Base-by-base conservation (phyloP, 2,113 vertebrate genomes). In the Pungitius pungitius region DNA sequence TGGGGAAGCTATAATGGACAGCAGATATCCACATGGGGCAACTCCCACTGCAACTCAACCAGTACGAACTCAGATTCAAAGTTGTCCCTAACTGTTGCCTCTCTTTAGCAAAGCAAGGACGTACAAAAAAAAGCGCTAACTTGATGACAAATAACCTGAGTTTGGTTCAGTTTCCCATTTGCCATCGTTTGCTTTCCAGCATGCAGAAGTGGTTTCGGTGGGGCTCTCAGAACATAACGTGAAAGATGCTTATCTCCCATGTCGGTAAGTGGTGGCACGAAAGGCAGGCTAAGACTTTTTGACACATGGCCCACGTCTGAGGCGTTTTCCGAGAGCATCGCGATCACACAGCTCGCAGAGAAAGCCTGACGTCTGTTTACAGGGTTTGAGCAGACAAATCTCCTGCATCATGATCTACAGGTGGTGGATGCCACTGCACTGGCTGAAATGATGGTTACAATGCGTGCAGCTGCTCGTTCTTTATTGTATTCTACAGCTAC, bases 81-180 rank as follows among this genome's bases (percentile, higher is more conserved):
- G 82, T 56, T 33, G 45, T 47, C 58, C 54, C 58, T 4, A 69
- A 70, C 59, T 35, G 73, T 61, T 75, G 78, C 57, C 75, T 73
- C 70, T 55, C 64, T n/a, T 70, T 77, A 85, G 71, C 47, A 65
- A 51, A 72, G 45, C 40, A 26, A 69, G 60, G 56, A 80, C 17
- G 26, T 87, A 83, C 87, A 89, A n/a, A 88, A 89, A 67, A 75
- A 40, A 72, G 79, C 14, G 69, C 74, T 89, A 91, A 92, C 87
- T 81, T 86, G 88, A 90, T 83, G 87, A 90, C 88, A 91, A 92
- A 90, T 88, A 90, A 89, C 88, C 85, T 22, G 71, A 52, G 87
- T 84, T 86, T 75, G 81, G 33, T 40, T 80, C 87, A 87, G 85
- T 57, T 89, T 82, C 70, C 64, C 68, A 89, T 92, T 88, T 87